Percentiles rank a stretch among this genome's conserved stretches.
Evolutionary conservation across 2,797 vertebrate genomes (phyloP).

Genomic region (Spizella passerina): DNA sequence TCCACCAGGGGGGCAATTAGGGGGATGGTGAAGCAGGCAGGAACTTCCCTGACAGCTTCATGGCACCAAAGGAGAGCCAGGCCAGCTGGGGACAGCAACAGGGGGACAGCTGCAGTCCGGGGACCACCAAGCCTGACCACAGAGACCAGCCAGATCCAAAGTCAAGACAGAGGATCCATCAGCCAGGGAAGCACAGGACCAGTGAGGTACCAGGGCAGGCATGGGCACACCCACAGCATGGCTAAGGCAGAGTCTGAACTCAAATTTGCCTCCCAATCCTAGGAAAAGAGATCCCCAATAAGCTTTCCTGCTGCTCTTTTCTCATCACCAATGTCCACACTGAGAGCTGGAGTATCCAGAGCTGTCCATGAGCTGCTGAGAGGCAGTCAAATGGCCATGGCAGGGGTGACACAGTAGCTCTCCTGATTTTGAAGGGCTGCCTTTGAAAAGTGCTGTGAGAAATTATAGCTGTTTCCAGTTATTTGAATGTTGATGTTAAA

Average conservation of each 20-base stretch:
- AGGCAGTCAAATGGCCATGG: background rate
- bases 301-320: background rate
- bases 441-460: background rate
- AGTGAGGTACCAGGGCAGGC: accelerated
- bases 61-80: background rate
- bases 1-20: background rate
- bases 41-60: background rate
- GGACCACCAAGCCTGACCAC: background rate
- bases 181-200: background rate
- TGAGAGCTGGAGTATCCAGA: background rate
- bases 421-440: background rate
- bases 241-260: background rate
- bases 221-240: background rate
- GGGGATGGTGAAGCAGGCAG: background rate
- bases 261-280: background rate
- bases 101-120: background rate
- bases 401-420: background rate
- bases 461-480: background rate
- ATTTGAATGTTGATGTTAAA: background rate
- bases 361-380: background rate
- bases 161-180: background rate
- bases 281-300: background rate
- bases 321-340: background rate
- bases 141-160: background rate
- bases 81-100: background rate